Conservation (phyloP, 2,797 vertebrate species). For the Atherinosoma microstoma region DNA sequence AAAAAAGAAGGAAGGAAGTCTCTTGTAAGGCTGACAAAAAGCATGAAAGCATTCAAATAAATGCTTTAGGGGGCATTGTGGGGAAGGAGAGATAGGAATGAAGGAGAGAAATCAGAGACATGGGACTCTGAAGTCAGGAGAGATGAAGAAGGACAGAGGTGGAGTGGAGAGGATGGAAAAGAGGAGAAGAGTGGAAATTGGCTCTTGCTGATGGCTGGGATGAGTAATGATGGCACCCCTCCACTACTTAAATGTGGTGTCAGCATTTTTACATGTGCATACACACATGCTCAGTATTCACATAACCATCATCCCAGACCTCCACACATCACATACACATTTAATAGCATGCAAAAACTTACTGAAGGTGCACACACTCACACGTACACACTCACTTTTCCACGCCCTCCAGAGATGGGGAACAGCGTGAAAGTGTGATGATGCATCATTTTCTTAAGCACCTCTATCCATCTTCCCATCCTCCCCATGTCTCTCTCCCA, state of each 20-base stretch:
- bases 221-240: constrained; percentile 62
- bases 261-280: constrained; percentile 36
- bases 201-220: constrained; percentile 59
- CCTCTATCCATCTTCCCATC: constrained; percentile 66
- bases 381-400: constrained; percentile 21
- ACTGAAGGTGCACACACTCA: constrained; percentile 20
- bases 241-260: constrained; percentile 22
- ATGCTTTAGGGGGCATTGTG: constrained; percentile 38
- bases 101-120: constrained; percentile 44
- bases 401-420: constrained; percentile 45
- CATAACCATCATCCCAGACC: constrained; percentile 19
- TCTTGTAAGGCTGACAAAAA: constrained; percentile 30
- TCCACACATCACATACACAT: constrained; percentile 35
- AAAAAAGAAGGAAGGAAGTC: constrained; percentile 3
- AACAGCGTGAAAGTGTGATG: constrained; percentile 71
- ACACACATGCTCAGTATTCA: constrained; percentile 18
- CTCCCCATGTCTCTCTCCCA: constrained; percentile 37
- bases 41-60: constrained; percentile 49
- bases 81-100: constrained; percentile 2
- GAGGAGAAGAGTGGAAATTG: constrained; percentile 59
- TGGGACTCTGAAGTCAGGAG: constrained; percentile 41
- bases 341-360: constrained; percentile 48
- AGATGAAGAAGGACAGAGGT: constrained; percentile 38
- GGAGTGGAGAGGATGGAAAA: constrained; percentile 34
- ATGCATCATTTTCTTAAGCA: constrained; percentile 78